Evolutionary conservation across 2,113 vertebrate species (phyloP), one percentile per base, ranked within the genome.

Genomic region (Microtus richardsoni): DNA sequence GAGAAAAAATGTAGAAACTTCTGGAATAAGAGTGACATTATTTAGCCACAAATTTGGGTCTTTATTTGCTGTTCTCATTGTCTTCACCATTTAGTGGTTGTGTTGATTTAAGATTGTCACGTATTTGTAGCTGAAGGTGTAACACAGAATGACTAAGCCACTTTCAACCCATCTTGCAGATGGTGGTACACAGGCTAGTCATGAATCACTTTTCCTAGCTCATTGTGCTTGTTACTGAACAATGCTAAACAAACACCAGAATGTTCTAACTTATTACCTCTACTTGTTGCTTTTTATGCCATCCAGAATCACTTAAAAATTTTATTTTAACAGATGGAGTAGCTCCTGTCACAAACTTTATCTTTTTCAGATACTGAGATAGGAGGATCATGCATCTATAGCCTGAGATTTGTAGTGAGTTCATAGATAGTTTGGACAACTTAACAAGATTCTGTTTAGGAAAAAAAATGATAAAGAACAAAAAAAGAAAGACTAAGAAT

Each of bases 1-100:
- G 44, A 5, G 44, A 86, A 49, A 28, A 96, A 94, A 88, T 66
- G 12, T 24, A 94, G 92, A 75, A n/a, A 75, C 66, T 96, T 95
- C 54, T 85, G 28, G 58, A 66, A 77, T 80, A 71, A 85, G 5
- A 91, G 19, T 78, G 36, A 75, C 22, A 93, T 90, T 33, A 62
- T 36, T 80, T 54, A 83, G 47, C 71, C 36, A 94, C 41, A 64
- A n/a, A 44, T 93, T 95, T 74, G 64, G 33, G 21, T 44, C 70
- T 22, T 86, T 5, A 58, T 28, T 89, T 86, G 88, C 22, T 92
- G 4, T 70, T 74, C n/a, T 88, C 16, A 52, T 41, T 71, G 78
- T 28, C 17, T 85, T 85, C 39, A 88, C 60, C 89, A 52, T 49
- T 74, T 79, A 11, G 16, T 85, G 22, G 47, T 14, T 49, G 4